A percentile compares a stretch with the other conserved stretches of the same genome.
phyloP scores from a whole-genome alignment of 1,140 invertebrate species.

The Andrena cerasifolii region DNA sequence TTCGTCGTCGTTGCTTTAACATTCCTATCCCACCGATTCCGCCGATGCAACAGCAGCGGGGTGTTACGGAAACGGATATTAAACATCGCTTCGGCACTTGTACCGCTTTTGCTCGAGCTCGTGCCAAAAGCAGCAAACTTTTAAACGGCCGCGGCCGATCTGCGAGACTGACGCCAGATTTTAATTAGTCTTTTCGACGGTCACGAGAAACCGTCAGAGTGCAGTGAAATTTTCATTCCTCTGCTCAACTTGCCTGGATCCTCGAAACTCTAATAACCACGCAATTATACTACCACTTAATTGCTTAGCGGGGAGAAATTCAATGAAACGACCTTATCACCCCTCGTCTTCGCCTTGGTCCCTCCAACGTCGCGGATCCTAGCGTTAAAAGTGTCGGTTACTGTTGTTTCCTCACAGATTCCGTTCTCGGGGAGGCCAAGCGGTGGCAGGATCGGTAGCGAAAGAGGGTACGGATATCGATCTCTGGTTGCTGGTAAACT shows the following conservation, averaged over 20 bases:
- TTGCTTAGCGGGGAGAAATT: conserved; percentile 53
- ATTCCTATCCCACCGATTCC: too few relatives aligned
- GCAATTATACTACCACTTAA: conserved; percentile 64
- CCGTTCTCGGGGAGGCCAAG: too few relatives aligned
- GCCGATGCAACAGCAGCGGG: too few relatives aligned
- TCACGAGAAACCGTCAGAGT: conserved; percentile 31
- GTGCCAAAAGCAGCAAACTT: conserved; percentile 27
- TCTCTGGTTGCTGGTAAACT: conserved; percentile 71
- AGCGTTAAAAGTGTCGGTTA: too few relatives aligned
- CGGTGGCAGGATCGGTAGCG: not conserved
- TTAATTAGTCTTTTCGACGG: conserved; percentile 58
- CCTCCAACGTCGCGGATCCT: too few relatives aligned
- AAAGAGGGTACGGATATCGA: conserved; percentile 54
- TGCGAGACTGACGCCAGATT: conserved; percentile 47
- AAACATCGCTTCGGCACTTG: conserved; percentile 12
- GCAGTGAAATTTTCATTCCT: conserved; percentile 51
- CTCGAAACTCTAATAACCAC: conserved; percentile 57
- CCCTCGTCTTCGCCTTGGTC: conserved; percentile 25
- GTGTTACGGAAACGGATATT: too few relatives aligned
- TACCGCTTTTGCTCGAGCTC: conserved; percentile 9
- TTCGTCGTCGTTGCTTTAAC: too few relatives aligned
- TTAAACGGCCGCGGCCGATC: conserved; percentile 25
- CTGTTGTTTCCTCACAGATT: too few relatives aligned
- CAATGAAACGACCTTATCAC: conserved; percentile 59
- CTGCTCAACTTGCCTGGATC: conserved; percentile 33